Base-by-base conservation (phyloP, 2,888 invertebrate species). In the Epistrophella euchroma region DNA sequence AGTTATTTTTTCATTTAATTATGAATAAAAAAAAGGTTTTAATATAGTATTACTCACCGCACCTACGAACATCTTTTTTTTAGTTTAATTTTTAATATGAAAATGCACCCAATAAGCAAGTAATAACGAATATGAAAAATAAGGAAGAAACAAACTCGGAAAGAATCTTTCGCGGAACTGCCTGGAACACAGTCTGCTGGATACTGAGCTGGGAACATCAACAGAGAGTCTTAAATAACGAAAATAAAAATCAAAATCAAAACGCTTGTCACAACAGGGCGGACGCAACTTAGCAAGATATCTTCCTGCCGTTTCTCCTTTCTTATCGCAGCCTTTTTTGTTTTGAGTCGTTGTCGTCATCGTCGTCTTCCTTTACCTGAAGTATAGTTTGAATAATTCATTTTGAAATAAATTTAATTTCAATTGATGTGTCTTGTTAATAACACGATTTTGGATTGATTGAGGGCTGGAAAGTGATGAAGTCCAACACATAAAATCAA, bases 211-310 rank as follows among this genome's bases (percentile, higher is more conserved):
- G 58, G 70, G 76, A 81, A 68, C 68, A 70, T 40, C 66, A 64
- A 40, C 73, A 68, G 19, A 68, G 76, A 73, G 81, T 70, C 70
- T 86, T 81, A 86, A 86, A 77, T 86, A 81, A 81, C 77, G 56
- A 86, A 81, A 86, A 73, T 52, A 35, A 32, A 71, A 84, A 45
- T 55, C 43, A 32, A 71, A 84, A 45, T 55, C 43, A 70, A 43
- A 80, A 55, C 56, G 43, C 28, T 64, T 47, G 43, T 50, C 64
- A 47, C 9, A 47, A 19, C 47, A 35, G 17, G 15, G 66, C 35
- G 47, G 32, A 66, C 47, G 47, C 17, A 32, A 19, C 66, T 19
- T 47, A 19, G 47, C 28, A 64, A 47, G 32, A 40, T 32, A 32
- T 28, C 37, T 79, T 74, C 70, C 60, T 78, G 73, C 43, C 13